phyloP scores from a whole-genome alignment of 1,140 invertebrate genomes.

The Homarus americanus region DNA sequence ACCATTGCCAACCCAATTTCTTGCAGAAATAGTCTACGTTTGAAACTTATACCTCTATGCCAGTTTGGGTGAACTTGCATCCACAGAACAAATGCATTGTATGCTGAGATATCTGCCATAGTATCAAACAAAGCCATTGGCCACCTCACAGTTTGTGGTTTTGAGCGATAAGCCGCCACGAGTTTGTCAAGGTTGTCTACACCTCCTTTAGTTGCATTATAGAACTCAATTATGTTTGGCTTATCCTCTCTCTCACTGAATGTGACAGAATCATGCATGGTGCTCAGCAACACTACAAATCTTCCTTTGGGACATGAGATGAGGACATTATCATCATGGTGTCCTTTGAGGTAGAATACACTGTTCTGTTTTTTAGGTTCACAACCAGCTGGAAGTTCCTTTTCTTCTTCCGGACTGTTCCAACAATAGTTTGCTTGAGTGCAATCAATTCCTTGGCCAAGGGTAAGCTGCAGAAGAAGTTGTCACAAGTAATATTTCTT shows the following conservation, averaged over 20 bases:
- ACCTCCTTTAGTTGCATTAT: no score
- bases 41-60: background rate
- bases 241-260: slow-evolving; percentile 12
- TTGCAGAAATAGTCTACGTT: background rate
- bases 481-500: background rate
- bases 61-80: background rate
- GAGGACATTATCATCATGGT: background rate
- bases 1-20: background rate
- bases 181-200: slow-evolving; percentile 28
- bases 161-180: slow-evolving; percentile 5
- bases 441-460: background rate
- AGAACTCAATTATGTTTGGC: background rate
- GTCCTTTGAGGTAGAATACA: no score
- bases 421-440: no score
- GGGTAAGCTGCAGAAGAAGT: background rate
- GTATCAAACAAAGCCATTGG: slow-evolving; percentile 1
- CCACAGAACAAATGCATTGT: background rate
- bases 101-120: background rate
- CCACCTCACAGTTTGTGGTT: no score
- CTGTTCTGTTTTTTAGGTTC: background rate
- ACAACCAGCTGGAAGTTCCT: background rate
- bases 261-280: no score
- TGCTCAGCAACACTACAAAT: background rate
- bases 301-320: background rate
- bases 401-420: background rate